A percentile compares a stretch with the other conserved stretches of the same genome.
These are phyloP conservation scores for Leucoptera coffeella DNA, from an alignment of 2,888 invertebrate species.

Conservation along the genomic window DNA sequence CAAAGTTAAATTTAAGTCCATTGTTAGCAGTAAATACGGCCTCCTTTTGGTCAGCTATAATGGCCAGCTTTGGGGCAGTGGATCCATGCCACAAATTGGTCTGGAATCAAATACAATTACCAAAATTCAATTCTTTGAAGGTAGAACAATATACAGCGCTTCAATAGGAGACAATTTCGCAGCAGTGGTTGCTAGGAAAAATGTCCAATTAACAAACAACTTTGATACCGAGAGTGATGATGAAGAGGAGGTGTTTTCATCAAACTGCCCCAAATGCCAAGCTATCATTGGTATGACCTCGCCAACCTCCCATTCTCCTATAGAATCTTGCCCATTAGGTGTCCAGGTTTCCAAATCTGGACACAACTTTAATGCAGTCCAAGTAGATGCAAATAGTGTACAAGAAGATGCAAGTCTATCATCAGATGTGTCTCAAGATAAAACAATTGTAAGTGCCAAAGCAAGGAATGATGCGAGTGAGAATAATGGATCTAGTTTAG, in stretches of 20 bases:
- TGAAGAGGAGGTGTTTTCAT: constrained; percentile 59
- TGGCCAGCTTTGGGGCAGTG: constrained; percentile 66
- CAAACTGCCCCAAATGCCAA: constrained; percentile 60
- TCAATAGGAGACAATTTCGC: constrained; percentile 74
- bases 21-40: constrained; percentile 58
- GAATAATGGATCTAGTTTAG: constrained; percentile 7
- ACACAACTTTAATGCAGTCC: constrained; percentile 56
- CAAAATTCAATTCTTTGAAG: constrained; percentile 63
- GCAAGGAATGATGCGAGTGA: constrained; percentile 11
- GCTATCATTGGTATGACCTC: constrained; percentile 51
- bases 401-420: constrained; percentile 54
- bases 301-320: constrained; percentile 55
- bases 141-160: constrained; percentile 61
- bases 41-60: constrained; percentile 59
- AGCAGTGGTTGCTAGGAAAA: constrained; percentile 63
- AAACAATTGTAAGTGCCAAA: constrained; percentile 29
- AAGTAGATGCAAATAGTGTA: constrained; percentile 45
- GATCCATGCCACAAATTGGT: constrained; percentile 61
- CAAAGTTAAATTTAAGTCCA: constrained; percentile 55
- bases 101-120: constrained; percentile 54
- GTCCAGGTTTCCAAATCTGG: constrained; percentile 54
- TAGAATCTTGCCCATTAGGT: constrained; percentile 60
- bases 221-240: constrained; percentile 57
- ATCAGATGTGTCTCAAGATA: constrained; percentile 49
- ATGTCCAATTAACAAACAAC: constrained; percentile 36